Evolutionary conservation across 2,113 vertebrate genomes (phyloP).

Genomic region (Alexandromys fortis): DNA sequence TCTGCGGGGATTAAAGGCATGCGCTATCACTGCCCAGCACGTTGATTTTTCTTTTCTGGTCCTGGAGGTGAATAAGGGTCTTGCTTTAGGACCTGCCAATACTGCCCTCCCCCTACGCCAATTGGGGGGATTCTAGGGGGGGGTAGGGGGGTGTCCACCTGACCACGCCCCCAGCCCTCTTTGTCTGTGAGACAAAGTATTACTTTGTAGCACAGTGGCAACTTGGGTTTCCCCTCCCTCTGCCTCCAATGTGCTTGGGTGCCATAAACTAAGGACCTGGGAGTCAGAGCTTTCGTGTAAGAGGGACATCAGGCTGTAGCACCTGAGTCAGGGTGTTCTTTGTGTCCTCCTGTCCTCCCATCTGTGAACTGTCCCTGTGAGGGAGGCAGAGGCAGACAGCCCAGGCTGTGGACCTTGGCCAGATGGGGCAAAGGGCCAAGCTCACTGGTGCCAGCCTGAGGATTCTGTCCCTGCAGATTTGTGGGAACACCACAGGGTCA

Average conservation of each 20-base stretch:
- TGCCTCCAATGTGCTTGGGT: neutral
- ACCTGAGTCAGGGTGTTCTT: neutral
- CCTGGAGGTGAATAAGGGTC: no score
- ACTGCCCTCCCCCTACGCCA: no score
- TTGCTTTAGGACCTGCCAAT: neutral
- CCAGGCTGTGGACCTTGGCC: neutral
- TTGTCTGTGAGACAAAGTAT: neutral
- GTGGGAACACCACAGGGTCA: accelerated
- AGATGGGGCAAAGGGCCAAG: neutral
- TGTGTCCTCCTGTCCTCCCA: neutral
- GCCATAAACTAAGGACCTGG: neutral
- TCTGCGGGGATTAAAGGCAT: no score
- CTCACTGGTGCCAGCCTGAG: neutral
- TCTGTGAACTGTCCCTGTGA: neutral
- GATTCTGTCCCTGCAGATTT: neutral
- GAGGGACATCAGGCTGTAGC: neutral
- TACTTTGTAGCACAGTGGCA: neutral
- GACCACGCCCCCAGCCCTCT: neutral
- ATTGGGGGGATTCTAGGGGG: neutral
- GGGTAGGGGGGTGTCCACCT: neutral
- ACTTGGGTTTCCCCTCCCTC: neutral
- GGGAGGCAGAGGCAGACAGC: neutral
- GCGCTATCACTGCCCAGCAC: neutral
- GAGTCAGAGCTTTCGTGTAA: neutral
- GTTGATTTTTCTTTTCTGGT: neutral